Evolutionary conservation across 2,888 invertebrate species (phyloP), one percentile per base, ranked within the genome.

Genomic region (Tineola bisselliella): DNA sequence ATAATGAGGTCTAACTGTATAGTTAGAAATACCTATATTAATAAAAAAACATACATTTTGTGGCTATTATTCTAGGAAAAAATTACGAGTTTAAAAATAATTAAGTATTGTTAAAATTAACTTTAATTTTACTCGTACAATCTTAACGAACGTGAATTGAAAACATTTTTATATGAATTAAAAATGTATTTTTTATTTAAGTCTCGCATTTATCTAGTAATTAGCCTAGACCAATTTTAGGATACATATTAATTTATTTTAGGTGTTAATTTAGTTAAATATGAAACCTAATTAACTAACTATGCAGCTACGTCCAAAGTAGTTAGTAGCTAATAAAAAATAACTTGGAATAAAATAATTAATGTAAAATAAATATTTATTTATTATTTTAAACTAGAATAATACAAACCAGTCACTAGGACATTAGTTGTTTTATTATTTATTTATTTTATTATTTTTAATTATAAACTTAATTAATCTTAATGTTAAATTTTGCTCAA

Each of bases 341-440:
- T 38, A 38, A 38, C 10, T 38, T 38, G 3, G 3, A 38, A 38
- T 38, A 38, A 38, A 38, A 38, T 38, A 12, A 38, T 38, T 38
- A 38, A 38, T 38, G n/a, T 38, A 12, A 38, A 38, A 25, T 25
- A 25, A 38, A 12, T 38, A 48, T 54, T 54, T 17, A 54, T 25
- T 54, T 54, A 25, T 19, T 25, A 5, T 33, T n/a, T 33, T 58
- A 19, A 33, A 58, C 33, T 33, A 58, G 19, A 13, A n/a, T 58
- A 33, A 58, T 11, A 10, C 25, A 33, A 33, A 58, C 70, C 66
- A 79, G 79, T 79, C 79, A 79, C 68, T 79, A 79, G 77, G 78
- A 77, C 79, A 66, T 63, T 77, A 78, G 66, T 61, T 33, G 43
- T 58, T 56, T 62, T 25, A 25, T 61, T 25, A 44, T 31, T 18